Percentiles rank a stretch among this genome's conserved stretches.
Evolutionary conservation across 2,113 vertebrate genomes (phyloP).

Genomic region (Chinchilla lanigera): DNA sequence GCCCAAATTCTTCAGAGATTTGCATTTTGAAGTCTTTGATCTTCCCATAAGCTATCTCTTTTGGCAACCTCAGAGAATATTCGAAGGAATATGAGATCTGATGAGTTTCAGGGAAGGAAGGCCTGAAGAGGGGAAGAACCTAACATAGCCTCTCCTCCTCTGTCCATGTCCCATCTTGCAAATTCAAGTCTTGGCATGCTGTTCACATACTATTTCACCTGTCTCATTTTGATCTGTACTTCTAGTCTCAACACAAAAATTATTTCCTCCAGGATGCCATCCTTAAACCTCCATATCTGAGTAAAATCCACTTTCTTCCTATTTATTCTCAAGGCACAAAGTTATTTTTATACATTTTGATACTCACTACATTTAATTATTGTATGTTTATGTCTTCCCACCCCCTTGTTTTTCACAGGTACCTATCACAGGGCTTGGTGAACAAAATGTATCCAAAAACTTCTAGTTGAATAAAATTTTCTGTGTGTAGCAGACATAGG

Average conservation of each 20-base stretch:
- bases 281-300: neutral
- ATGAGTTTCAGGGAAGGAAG: neutral
- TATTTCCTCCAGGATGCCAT: neutral
- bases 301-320: neutral
- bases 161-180: neutral
- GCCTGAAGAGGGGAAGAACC: too few species aligned
- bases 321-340: neutral
- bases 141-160: neutral
- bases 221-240: too few species aligned
- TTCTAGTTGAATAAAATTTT: neutral
- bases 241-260: neutral
- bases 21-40: neutral
- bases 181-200: neutral
- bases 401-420: neutral
- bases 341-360: neutral
- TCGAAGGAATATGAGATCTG: neutral
- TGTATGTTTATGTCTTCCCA: neutral
- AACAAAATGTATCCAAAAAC: neutral
- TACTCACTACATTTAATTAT: neutral
- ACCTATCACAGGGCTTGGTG: neutral
- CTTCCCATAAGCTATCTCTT: neutral
- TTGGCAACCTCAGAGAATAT: neutral
- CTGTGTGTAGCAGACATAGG: too few species aligned
- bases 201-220: neutral
- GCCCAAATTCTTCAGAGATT: neutral